A percentile compares a stretch with the other conserved stretches of the same genome.
phyloP scores from a whole-genome alignment of 2,113 vertebrate species.

The Nesogale talazaci region DNA sequence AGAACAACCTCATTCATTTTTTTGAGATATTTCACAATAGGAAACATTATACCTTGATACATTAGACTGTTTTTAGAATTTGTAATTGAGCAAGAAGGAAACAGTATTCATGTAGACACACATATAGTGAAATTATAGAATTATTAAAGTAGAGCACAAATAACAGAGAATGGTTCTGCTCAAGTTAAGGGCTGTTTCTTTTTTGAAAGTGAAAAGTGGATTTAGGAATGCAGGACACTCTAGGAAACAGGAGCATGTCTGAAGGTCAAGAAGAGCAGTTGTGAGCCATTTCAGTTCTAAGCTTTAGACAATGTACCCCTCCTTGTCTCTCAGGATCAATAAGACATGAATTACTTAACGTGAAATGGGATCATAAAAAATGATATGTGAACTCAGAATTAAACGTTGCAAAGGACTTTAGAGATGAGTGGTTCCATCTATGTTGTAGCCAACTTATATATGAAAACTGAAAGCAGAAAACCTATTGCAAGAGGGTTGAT shows the following conservation, averaged over 20 bases:
- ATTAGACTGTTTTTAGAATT: background rate
- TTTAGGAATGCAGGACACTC: background rate
- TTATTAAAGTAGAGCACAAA: background rate
- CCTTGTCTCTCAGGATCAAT: background rate
- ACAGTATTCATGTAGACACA: background rate
- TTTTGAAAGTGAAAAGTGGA: background rate
- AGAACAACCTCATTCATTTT: no score
- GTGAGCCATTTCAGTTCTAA: background rate
- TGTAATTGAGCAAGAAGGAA: background rate
- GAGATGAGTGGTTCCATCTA: background rate
- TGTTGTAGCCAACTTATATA: no score
- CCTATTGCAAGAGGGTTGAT: background rate
- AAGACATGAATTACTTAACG: background rate
- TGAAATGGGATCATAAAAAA: background rate
- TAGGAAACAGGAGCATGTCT: no score
- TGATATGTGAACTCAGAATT: background rate
- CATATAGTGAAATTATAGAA: background rate
- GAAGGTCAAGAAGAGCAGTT: no score
- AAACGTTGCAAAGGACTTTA: background rate
- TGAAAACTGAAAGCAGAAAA: background rate
- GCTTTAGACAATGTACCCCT: background rate
- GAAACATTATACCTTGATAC: background rate
- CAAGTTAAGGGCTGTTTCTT: background rate
- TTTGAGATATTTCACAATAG: background rate
- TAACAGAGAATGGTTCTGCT: background rate